Base-by-base conservation (phyloP, 2,797 vertebrate species). In the Lagodon rhomboides region DNA sequence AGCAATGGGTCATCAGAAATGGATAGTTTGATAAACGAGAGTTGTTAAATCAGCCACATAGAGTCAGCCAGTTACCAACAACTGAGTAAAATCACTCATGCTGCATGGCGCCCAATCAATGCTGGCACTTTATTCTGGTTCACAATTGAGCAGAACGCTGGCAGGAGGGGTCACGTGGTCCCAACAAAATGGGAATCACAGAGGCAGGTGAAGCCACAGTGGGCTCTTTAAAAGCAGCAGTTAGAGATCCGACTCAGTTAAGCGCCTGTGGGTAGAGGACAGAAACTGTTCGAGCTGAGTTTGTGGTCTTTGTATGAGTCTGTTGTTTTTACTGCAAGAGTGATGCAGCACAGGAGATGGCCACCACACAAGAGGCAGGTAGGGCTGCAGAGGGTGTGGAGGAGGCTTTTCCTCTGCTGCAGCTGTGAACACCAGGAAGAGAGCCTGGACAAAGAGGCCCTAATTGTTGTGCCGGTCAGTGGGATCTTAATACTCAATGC, bases 391-490 rank as follows among this genome's bases (percentile, higher is more conserved):
- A 73, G 77, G 64, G 51, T 76, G 47, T 71, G 85, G 76, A 83
- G 75, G 55, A 70, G 65, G n/a, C 34, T 74, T 23, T 38, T 75
- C 12, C 65, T 84, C 80, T 71, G 75, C 68, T 87, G 79, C 87
- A 87, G 72, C 54, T 56, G 68, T 44, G 51, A 6, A 18, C 58
- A 64, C 12, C 82, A 71, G 60, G 76, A 77, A 22, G 50, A 89
- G 8, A 81, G 73, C 66, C 67, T 89, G 86, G 85, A 93, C 51
- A 71, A 64, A 59, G 89, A 94, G 77, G 80, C 86, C 73, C 71
- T 95, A 3, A 79, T 91, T 76, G 86, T 93, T 3, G 9, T 91
- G 38, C 94, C 89, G 92, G 93, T 95, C 87, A 90, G 94, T 94
- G 65, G 54, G 58, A 62, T 75, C 38, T 65, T 55, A 22, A 51